Evolutionary conservation across 2,888 invertebrate species (phyloP).

Genomic region (Philaethria dido): DNA sequence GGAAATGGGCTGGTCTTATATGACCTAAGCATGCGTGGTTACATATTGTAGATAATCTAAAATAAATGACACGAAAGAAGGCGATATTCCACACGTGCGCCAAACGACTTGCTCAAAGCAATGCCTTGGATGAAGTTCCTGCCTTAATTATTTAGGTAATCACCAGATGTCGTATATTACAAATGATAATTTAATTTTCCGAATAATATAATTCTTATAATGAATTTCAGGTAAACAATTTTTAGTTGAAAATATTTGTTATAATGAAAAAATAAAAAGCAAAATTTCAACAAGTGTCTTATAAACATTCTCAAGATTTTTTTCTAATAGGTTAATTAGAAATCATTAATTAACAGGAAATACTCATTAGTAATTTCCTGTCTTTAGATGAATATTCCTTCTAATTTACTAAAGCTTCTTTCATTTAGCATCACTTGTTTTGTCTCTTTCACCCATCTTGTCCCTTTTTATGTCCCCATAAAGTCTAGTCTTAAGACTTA

Average conservation of each 20-base stretch:
- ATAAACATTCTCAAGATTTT: not conserved
- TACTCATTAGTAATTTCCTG: not conserved
- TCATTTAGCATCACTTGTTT: too few species aligned
- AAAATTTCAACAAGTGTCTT: too few species aligned
- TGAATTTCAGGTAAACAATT: not conserved
- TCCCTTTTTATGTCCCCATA: too few species aligned
- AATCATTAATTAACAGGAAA: not conserved
- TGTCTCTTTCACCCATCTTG: too few species aligned
- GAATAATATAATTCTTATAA: not conserved
- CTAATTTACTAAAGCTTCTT: not conserved
- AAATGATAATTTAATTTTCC: not conserved
- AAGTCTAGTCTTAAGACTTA: too few species aligned
- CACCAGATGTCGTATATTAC: not conserved
- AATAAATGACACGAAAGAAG: conserved; percentile 50
- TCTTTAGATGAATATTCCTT: not conserved
- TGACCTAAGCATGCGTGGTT: conserved; percentile 17
- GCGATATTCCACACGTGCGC: conserved; percentile 55
- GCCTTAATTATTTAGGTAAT: conserved; percentile 9
- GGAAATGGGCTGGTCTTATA: conserved; percentile 27
- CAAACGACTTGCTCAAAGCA: conserved; percentile 31
- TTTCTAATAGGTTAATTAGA: not conserved
- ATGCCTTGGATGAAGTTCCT: conserved; percentile 1
- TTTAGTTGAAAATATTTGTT: not conserved
- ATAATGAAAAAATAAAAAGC: too few species aligned
- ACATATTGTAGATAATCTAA: conserved; percentile 30